Conservation (phyloP, 2,797 vertebrate genomes). For the Cuculus canorus region DNA sequence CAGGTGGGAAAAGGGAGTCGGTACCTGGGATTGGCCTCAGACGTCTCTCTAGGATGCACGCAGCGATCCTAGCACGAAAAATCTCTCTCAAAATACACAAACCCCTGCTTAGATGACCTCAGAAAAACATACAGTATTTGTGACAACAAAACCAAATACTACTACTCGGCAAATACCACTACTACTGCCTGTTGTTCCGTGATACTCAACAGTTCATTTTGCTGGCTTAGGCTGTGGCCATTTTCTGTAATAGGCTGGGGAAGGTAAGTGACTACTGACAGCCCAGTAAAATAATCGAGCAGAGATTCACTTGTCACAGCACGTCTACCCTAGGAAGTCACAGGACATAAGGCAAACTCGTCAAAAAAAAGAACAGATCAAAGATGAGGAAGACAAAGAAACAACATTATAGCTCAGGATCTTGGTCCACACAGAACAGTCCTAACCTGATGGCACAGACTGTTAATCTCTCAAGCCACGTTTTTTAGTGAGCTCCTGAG, state of each 20-base stretch:
- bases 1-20: background rate
- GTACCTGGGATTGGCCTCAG: background rate
- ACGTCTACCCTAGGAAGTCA: background rate
- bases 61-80: background rate
- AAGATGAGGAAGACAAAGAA: background rate
- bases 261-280: background rate
- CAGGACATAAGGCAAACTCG: background rate
- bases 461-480: fast-evolving
- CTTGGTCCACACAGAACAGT: background rate
- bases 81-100: background rate
- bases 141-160: background rate
- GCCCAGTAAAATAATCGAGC: background rate
- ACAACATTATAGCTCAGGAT: background rate
- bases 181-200: background rate
- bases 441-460: background rate
- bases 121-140: background rate
- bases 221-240: background rate
- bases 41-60: background rate
- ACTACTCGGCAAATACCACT: background rate
- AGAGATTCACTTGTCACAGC: background rate
- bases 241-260: background rate
- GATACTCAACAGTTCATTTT: background rate
- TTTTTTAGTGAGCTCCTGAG: background rate
- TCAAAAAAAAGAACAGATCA: background rate
- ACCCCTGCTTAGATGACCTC: background rate